Evolutionary conservation across 2,888 invertebrate species (phyloP), one percentile per base, ranked within the genome.

Genomic region (Drosophila colorata): DNA sequence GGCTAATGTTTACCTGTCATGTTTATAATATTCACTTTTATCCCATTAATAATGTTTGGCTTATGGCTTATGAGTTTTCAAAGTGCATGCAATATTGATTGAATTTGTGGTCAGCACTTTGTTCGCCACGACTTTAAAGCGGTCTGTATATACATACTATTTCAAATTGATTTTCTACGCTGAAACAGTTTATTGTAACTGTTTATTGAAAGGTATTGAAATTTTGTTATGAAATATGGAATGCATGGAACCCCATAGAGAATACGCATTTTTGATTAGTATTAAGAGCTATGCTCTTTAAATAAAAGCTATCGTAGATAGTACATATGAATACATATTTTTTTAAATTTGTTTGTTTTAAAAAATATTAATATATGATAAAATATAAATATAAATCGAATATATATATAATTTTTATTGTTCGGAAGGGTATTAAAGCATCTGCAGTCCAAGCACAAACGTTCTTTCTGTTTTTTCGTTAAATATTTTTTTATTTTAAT

Each of bases 31-130:
- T 69, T 67, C 74, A 58, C 56, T 65, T 69, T 71, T 48, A 57
- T 47, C 9, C 63, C 69, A 81, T 81, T 77, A 59, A 84, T 69
- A 66, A 59, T 69, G 61, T 77, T 71, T 68, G 65, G 68, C 59
- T 72, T 69, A 44, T 53, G 52, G 68, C 64, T 80, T 72, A 64
- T 63, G 69, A 60, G 61, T 68, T 74, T 69, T 65, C 44, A 64
- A 55, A 64, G 48, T 44, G 56, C 49, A 43, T 78, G 68, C 69
- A 72, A 73, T 70, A 78, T 85, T 80, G 59, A 83, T 76, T 52
- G 60, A 14, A 38, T 57, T 72, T 67, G 58, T 46, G 75, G 75
- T 61, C 65, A 49, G 23, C 46, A 14, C 31, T 20, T 35, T 33
- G 33, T 20, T 20, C 44, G 37, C n/a, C 1, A 38, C 14, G 20